Evolutionary conservation across 1,140 invertebrate species (phyloP).

Genomic region (Hypothenemus hampei): DNA sequence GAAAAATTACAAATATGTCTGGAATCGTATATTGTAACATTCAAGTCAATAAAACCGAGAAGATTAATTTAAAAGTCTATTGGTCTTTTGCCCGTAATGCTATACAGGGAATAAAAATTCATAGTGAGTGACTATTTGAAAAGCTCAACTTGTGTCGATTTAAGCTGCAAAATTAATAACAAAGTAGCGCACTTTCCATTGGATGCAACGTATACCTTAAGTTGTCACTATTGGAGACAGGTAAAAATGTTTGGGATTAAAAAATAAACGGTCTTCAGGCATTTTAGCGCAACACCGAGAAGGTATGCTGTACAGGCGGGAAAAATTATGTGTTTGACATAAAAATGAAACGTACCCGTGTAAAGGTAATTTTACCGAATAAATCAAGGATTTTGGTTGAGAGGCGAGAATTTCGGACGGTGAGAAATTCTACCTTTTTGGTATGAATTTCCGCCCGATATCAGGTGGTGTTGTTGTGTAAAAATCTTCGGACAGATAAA

Average conservation of each 20-base stretch:
- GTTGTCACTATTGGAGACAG: conserved; percentile 9
- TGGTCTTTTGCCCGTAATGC: too few relatives aligned
- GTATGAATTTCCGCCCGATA: conserved; percentile 20
- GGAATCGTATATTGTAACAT: too few relatives aligned
- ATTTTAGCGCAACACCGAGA: conserved; percentile 8
- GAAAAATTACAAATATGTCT: too few relatives aligned
- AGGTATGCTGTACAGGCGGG: conserved; percentile 8
- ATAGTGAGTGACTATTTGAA: too few relatives aligned
- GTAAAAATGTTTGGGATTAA: conserved; percentile 11
- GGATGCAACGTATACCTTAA: conserved; percentile 7
- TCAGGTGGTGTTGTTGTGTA: conserved; percentile 6
- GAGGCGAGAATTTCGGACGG: conserved; percentile 4
- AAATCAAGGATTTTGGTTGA: conserved; percentile 23
- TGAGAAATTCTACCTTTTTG: conserved; percentile 13
- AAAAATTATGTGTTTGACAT: conserved; percentile 27
- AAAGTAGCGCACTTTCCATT: too few relatives aligned
- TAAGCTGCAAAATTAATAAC: too few relatives aligned
- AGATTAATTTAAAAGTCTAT: too few relatives aligned
- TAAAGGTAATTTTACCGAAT: conserved; percentile 23
- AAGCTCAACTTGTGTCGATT: too few relatives aligned
- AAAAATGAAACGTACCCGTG: conserved; percentile 29
- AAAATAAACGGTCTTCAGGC: conserved; percentile 12
- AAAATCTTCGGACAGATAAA: conserved; percentile 3
- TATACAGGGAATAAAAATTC: too few relatives aligned
- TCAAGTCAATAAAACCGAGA: too few relatives aligned